Evolutionary conservation across 2,888 invertebrate genomes (phyloP).

Genomic region (Carterocephalus palaemon): DNA sequence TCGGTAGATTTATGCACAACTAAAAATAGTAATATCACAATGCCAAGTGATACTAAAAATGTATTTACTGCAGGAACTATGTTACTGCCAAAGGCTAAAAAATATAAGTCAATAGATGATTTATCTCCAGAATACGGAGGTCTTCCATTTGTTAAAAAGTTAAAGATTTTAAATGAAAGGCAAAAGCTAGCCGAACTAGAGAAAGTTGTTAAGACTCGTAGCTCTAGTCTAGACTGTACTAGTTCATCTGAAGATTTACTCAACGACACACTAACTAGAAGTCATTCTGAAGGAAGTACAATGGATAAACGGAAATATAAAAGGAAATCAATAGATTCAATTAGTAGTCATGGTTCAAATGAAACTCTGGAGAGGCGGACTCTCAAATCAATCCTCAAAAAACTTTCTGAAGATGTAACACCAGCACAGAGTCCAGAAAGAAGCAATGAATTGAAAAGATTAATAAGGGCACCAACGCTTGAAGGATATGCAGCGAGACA

Average conservation of each 20-base stretch:
- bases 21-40: slow-evolving; percentile 48
- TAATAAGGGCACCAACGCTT: slow-evolving; percentile 89
- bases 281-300: slow-evolving; percentile 89
- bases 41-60: slow-evolving; percentile 45
- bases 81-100: slow-evolving; percentile 76
- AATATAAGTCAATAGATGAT: slow-evolving; percentile 91
- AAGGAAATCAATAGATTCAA: slow-evolving; percentile 64
- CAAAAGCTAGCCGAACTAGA: slow-evolving; percentile 91
- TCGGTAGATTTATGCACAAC: slow-evolving; percentile 67
- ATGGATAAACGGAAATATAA: slow-evolving; percentile 80
- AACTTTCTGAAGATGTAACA: slow-evolving; percentile 84
- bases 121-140: slow-evolving; percentile 92
- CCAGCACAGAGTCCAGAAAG: slow-evolving; percentile 69
- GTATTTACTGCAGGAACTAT: slow-evolving; percentile 42
- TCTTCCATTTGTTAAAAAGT: slow-evolving; percentile 91
- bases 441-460: slow-evolving; percentile 81
- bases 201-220: slow-evolving; percentile 85
- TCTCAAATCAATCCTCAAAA: slow-evolving; percentile 91
- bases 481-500: slow-evolving; percentile 94
- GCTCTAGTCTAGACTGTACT: slow-evolving; percentile 88
- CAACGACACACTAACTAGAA: slow-evolving; percentile 82
- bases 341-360: slow-evolving; percentile 78
- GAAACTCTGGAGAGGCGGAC: slow-evolving; percentile 90
- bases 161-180: slow-evolving; percentile 92
- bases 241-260: slow-evolving; percentile 80